Conservation (phyloP, 2,113 vertebrate genomes). For the Notarius lentiginosus region DNA sequence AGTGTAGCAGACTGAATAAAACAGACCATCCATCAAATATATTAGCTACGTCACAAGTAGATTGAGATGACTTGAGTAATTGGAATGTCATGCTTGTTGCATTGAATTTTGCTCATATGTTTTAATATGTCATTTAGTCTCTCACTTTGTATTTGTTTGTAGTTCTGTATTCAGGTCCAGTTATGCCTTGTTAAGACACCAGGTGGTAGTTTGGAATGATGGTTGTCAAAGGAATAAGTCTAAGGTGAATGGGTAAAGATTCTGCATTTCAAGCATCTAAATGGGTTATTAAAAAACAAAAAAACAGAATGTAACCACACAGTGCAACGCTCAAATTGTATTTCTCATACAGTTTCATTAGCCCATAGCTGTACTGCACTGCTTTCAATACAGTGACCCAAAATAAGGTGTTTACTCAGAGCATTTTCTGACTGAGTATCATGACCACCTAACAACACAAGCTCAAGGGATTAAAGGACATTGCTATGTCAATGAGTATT, state of each 20-base stretch:
- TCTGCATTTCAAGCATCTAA: background rate
- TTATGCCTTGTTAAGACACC: background rate
- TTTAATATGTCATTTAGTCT: background rate
- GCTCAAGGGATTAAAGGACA: background rate
- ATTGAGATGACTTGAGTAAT: background rate
- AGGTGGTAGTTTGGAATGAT: background rate
- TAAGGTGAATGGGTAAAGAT: background rate
- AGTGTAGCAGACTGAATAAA: conserved; percentile 4
- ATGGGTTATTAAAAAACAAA: background rate
- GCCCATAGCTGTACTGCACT: background rate
- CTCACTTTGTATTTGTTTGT: background rate
- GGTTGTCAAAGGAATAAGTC: background rate
- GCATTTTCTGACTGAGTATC: background rate
- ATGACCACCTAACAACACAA: conserved; percentile 13
- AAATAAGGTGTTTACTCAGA: conserved; percentile 32
- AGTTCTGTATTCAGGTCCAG: background rate
- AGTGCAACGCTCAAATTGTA: conserved; percentile 2
- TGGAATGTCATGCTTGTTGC: background rate
- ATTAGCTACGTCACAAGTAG: background rate
- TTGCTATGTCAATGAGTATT: background rate
- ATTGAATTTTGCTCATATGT: background rate
- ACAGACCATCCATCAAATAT: conserved; percentile 1
- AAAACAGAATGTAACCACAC: background rate
- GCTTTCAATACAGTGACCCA: conserved; percentile 22
- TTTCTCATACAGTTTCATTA: conserved; percentile 4